Conservation (phyloP, 2,888 invertebrate genomes). For the Onchidella celtica region DNA sequence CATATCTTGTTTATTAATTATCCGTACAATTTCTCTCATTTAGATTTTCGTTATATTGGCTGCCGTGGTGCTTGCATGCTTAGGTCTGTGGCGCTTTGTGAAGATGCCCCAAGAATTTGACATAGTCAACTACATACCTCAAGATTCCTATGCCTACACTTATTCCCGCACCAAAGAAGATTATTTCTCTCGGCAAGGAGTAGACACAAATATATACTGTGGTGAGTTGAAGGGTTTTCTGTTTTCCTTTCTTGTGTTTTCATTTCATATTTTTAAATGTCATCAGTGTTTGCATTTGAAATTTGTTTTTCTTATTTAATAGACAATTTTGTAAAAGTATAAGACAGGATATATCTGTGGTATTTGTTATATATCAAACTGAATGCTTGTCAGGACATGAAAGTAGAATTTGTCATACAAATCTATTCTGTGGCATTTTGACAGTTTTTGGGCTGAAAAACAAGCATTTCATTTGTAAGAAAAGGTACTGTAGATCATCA, state of each 20-base stretch:
- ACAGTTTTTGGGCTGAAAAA: too few relatives aligned
- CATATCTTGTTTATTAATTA: too few relatives aligned
- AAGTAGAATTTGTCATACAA: too few relatives aligned
- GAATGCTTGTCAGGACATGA: background rate
- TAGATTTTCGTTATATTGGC: constrained; percentile 81
- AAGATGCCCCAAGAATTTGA: constrained; percentile 89
- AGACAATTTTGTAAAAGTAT: too few relatives aligned
- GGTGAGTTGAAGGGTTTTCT: constrained; percentile 55
- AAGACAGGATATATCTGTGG: too few relatives aligned
- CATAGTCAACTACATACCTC: constrained; percentile 89
- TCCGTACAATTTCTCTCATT: background rate
- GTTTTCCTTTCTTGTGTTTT: background rate
- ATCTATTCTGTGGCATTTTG: too few relatives aligned
- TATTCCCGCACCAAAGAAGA: constrained; percentile 60
- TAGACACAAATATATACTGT: constrained; percentile 66
- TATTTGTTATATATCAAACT: background rate
- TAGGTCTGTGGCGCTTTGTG: constrained; percentile 85
- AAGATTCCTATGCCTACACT: constrained; percentile 84
- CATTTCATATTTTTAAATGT: background rate
- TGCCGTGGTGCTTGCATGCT: constrained; percentile 84
- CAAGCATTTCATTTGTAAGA: too few relatives aligned
- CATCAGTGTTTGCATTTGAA: background rate
- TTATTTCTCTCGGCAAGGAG: constrained; percentile 63
- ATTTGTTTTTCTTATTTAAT: too few relatives aligned
- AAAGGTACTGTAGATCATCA: too few relatives aligned